Percentiles rank a stretch among this genome's conserved stretches.
Conservation (phyloP, 2,888 invertebrate species). For the Eledona agricola region DNA sequence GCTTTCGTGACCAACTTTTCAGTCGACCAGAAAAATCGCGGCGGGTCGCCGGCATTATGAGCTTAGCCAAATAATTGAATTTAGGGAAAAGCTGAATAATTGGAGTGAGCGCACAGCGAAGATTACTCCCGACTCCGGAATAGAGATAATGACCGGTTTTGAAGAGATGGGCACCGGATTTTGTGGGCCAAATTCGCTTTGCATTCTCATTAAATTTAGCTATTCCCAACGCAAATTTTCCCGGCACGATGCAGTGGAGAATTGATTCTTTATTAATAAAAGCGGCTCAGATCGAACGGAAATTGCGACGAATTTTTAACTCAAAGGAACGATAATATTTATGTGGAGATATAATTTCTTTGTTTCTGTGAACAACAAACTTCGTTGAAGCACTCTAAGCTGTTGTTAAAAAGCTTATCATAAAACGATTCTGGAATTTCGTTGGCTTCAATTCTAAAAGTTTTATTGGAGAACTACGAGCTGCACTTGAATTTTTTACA, state of each 20-base stretch:
- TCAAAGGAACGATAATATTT: too few relatives aligned
- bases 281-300: too few relatives aligned
- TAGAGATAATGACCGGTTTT: constrained; percentile 30
- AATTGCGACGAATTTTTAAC: too few relatives aligned
- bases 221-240: constrained; percentile 8
- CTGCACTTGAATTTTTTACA: too few relatives aligned
- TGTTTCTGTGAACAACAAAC: too few relatives aligned
- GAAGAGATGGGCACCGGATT: constrained; percentile 19
- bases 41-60: constrained; percentile 28
- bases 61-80: constrained; percentile 37
- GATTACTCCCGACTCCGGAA: constrained; percentile 20
- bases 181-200: constrained; percentile 25
- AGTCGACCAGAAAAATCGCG: constrained; percentile 31
- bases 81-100: constrained; percentile 36
- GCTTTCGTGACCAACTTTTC: constrained; percentile 13
- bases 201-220: constrained; percentile 21
- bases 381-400: too few relatives aligned
- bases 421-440: too few relatives aligned
- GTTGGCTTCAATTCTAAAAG: too few relatives aligned
- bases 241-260: constrained; percentile 12
- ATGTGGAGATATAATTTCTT: too few relatives aligned
- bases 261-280: constrained; percentile 11
- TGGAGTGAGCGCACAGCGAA: constrained; percentile 19
- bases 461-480: too few relatives aligned
- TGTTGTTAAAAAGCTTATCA: too few relatives aligned